Conservation (phyloP, 2,888 invertebrate species). For the Yponomeuta malinellus region DNA sequence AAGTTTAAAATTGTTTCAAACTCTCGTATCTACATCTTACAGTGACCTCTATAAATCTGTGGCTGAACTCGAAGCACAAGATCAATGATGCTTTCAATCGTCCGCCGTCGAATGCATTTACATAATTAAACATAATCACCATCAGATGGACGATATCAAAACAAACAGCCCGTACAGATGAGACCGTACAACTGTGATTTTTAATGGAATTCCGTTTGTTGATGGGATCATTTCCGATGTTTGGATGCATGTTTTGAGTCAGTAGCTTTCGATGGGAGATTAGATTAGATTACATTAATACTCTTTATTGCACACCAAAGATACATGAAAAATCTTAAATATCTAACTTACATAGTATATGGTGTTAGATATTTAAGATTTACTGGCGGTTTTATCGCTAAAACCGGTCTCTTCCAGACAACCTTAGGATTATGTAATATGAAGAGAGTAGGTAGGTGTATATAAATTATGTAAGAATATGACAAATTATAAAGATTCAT, state of each 20-base stretch:
- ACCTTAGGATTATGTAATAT: no score
- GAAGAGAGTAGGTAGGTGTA: no score
- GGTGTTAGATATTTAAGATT: no score
- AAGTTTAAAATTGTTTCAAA: background rate
- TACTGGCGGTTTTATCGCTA: no score
- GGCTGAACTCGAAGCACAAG: background rate
- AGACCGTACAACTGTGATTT: background rate
- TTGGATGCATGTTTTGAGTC: background rate
- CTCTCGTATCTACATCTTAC: background rate
- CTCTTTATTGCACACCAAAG: no score
- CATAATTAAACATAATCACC: conserved; percentile 13
- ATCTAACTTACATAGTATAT: no score
- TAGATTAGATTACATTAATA: no score
- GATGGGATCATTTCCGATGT: background rate
- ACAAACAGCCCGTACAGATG: conserved; percentile 2
- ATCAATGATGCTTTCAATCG: conserved; percentile 11
- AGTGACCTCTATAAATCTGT: background rate
- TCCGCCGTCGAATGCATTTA: conserved; percentile 7
- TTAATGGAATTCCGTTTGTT: background rate
- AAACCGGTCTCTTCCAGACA: no score
- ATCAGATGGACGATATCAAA: conserved; percentile 8
- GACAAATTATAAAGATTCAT: no score
- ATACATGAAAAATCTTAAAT: no score
- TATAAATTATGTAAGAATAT: no score
- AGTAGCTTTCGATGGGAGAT: background rate